A percentile compares a stretch with the other conserved stretches of the same genome.
Evolutionary conservation across 1,140 invertebrate species (phyloP).

Genomic region (Melipona quadrifasciata): DNA sequence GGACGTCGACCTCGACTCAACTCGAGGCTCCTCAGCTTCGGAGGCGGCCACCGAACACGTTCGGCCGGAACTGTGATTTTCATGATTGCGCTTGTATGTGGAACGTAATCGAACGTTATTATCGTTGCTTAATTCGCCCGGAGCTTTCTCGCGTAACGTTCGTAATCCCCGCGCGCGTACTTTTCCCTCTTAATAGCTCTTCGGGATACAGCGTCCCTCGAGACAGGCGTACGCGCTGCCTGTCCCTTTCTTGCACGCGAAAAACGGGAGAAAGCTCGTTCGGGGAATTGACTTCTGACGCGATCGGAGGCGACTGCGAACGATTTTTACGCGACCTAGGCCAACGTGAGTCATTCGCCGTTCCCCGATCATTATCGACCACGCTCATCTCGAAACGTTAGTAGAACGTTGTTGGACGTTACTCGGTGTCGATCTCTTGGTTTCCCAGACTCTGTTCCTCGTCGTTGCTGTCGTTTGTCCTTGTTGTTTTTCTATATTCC

Average conservation of each 20-base stretch:
- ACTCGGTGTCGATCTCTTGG: neutral
- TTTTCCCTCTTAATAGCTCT: neutral
- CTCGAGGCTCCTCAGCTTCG: constrained; percentile 53
- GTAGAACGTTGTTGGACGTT: neutral
- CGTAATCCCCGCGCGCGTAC: neutral
- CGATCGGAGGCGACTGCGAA: neutral
- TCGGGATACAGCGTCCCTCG: neutral
- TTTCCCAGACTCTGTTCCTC: neutral
- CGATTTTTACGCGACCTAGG: constrained; percentile 36
- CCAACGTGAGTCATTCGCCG: constrained; percentile 1
- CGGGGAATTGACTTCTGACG: neutral
- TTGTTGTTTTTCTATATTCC: neutral
- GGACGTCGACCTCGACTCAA: constrained; percentile 70
- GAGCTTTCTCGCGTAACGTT: neutral
- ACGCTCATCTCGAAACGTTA: constrained; percentile 10
- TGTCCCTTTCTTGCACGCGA: neutral
- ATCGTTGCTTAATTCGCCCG: constrained; percentile 31
- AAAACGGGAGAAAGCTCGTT: neutral
- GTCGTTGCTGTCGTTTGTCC: neutral
- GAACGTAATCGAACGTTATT: constrained; percentile 35
- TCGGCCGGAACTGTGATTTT: constrained; percentile 63
- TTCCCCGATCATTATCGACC: neutral
- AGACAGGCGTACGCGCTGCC: neutral
- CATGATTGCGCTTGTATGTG: constrained; percentile 37
- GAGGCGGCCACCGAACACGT: constrained; percentile 54